phyloP scores from a whole-genome alignment of 2,797 vertebrate genomes.

The Staurois parvus region DNA sequence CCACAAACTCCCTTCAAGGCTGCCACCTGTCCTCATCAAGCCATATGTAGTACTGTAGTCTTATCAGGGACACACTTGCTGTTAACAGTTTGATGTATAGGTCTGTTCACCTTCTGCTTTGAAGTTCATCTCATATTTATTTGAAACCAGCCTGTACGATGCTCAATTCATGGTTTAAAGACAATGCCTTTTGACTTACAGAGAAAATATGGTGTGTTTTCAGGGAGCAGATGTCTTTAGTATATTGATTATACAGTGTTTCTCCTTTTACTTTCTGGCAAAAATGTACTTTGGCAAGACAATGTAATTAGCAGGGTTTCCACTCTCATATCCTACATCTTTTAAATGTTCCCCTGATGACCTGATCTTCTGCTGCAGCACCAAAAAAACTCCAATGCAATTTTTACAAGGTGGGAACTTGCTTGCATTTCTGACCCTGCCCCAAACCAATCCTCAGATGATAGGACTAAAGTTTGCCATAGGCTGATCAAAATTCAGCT shows the following conservation, averaged over 20 bases:
- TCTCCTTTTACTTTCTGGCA: background rate
- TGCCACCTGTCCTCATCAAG: conserved; percentile 55
- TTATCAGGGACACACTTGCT: conserved; percentile 43
- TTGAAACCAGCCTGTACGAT: background rate
- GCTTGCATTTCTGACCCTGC: too few species aligned
- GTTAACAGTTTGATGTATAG: conserved; percentile 22
- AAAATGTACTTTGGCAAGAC: background rate
- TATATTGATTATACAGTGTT: background rate
- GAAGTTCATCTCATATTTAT: background rate
- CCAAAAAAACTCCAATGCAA: too few species aligned
- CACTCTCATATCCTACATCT: too few species aligned
- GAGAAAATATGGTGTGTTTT: background rate
- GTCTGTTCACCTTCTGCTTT: conserved; percentile 9
- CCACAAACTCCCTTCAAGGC: conserved; percentile 56
- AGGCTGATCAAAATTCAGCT: too few species aligned
- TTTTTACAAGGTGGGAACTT: too few species aligned
- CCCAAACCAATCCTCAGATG: too few species aligned
- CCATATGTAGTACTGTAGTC: conserved; percentile 39
- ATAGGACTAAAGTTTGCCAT: too few species aligned
- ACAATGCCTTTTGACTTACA: background rate
- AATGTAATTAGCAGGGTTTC: too few species aligned
- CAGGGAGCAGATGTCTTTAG: background rate
- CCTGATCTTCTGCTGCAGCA: too few species aligned
- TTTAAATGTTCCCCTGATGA: too few species aligned
- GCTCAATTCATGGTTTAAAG: background rate